phyloP scores from a whole-genome alignment of 2,113 vertebrate species.

The Microtus montanus region DNA sequence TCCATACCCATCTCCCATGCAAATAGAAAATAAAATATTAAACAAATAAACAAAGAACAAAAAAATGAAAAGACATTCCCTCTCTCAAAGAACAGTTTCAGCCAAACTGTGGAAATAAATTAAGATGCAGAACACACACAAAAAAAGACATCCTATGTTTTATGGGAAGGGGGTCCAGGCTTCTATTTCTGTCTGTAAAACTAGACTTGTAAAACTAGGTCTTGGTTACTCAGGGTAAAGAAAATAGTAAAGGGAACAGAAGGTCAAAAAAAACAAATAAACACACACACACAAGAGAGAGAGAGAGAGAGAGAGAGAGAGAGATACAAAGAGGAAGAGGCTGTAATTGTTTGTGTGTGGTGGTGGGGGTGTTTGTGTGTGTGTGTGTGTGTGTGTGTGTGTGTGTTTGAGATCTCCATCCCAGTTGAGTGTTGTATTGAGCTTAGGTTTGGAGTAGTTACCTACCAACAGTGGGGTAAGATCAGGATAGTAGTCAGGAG shows the following conservation, averaged over 20 bases:
- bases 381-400: not conserved
- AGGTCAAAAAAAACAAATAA: not conserved
- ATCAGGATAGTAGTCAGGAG: no score
- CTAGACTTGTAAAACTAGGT: not conserved
- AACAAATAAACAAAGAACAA: no score
- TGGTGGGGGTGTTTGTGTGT: not conserved
- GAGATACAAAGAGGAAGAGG: not conserved
- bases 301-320: no score
- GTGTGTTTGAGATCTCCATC: not conserved
- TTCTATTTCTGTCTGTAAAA: not conserved
- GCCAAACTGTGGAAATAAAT: not conserved
- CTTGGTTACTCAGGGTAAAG: not conserved
- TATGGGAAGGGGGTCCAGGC: not conserved
- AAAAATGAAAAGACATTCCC: not conserved
- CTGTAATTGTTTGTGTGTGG: not conserved
- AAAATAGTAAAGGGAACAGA: conserved; percentile 7
- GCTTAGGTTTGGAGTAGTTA: not conserved
- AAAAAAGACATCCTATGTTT: not conserved
- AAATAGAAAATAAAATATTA: not conserved
- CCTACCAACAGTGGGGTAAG: not conserved
- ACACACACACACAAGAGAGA: not conserved
- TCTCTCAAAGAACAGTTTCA: conserved; percentile 27
- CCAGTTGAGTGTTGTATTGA: not conserved
- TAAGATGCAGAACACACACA: not conserved
- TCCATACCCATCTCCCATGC: not conserved